phyloP scores from a whole-genome alignment of 2,113 vertebrate species.

The Lepus timidus region DNA sequence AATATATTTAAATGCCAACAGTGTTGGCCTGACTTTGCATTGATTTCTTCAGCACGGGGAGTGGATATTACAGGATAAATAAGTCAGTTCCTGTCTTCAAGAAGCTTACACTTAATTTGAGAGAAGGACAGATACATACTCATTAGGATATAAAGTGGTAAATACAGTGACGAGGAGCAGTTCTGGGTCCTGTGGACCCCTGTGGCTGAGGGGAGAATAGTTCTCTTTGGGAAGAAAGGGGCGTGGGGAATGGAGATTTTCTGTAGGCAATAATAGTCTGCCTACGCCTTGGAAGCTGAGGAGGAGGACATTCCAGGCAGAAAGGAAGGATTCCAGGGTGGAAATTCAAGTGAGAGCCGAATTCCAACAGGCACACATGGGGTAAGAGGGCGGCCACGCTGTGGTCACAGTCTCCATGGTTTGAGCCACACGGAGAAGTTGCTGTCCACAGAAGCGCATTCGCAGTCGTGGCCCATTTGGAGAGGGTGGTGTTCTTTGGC shows the following conservation, averaged over 20 bases:
- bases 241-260: not conserved
- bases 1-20: not conserved
- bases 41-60: not conserved
- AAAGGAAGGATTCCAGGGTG: not conserved
- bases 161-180: not conserved
- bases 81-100: not conserved
- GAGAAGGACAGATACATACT: not conserved
- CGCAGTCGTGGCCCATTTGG: not conserved
- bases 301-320: not conserved
- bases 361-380: not conserved
- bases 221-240: not conserved
- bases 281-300: not conserved
- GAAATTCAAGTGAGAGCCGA: not conserved
- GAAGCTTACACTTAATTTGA: slow-evolving; percentile 23
- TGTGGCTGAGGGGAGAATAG: too few species aligned
- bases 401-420: not conserved
- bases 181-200: not conserved
- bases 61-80: not conserved
- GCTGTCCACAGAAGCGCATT: not conserved
- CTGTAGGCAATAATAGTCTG: not conserved
- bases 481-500: not conserved
- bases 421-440: not conserved
- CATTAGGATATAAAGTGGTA: not conserved
- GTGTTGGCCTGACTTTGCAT: not conserved
- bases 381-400: not conserved